These are phyloP conservation scores for Gymnopithys bicolor DNA, from an alignment of 2,797 vertebrate species.

Conservation along the genomic window DNA sequence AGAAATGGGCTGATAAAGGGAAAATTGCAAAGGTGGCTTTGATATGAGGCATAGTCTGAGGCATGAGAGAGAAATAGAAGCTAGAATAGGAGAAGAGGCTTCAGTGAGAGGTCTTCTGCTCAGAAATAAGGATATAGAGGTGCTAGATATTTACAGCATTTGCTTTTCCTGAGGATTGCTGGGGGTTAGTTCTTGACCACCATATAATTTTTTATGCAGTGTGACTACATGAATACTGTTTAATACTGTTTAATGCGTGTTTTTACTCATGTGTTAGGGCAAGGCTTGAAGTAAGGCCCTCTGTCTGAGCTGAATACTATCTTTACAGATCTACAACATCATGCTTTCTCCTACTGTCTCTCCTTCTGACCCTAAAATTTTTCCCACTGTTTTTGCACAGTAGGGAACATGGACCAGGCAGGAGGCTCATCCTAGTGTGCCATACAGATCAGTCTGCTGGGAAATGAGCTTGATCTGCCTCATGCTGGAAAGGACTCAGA, in stretches of 20 bases:
- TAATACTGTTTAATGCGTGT: background rate
- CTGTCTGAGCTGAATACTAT: background rate
- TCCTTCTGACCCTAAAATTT: background rate
- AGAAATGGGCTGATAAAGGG: background rate
- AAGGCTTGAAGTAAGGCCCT: background rate
- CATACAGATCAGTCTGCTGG: background rate
- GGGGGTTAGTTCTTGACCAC: background rate
- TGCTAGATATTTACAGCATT: background rate
- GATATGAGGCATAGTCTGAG: background rate
- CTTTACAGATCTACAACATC: background rate
- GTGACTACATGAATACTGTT: background rate
- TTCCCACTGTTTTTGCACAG: background rate
- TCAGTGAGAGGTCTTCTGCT: background rate
- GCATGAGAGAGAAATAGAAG: background rate
- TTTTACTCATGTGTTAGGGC: background rate
- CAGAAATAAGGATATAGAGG: background rate
- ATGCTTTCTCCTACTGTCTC: background rate
- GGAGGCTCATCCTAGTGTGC: background rate
- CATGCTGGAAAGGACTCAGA: background rate
- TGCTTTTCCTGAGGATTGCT: background rate
- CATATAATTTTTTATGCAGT: rapidly evolving
- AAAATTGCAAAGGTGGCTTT: background rate
- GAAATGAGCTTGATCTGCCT: background rate
- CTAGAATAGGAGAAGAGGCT: background rate
- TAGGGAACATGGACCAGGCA: background rate